Base-by-base conservation (phyloP, 2,113 vertebrate species). In the Cephalopholis sonnerati region DNA sequence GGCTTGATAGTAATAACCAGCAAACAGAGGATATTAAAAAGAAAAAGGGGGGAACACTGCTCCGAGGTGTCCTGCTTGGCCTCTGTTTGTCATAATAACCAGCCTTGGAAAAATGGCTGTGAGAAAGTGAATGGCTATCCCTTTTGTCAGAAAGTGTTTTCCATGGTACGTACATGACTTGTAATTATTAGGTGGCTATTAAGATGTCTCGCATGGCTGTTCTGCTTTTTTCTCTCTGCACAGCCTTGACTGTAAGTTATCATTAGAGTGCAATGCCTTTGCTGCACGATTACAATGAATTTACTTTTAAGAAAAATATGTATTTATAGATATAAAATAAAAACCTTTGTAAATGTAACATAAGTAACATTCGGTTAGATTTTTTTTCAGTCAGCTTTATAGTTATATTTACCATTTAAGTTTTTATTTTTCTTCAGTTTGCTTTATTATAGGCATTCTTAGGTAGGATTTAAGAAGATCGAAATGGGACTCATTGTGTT, bases 1-100 rank as follows among this genome's bases (percentile, higher is more conserved):
- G 87, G 80, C 69, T 78, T 67, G 59, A 77, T 55, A 84, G 67
- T 67, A 80, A 85, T 69, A 54, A 68, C 65, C 20, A 48, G 63
- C 50, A 74, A 76, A 80, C 62, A 44, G 39, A 32, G 74, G 11
- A 57, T 76, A 48, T 71, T n/a, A 63, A 63, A 76, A 58, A 66
- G 24, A 78, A 54, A 75, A 7, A 70, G 36, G 9, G 55, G n/a
- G 69, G 5, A 44, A 36, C 15, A 18, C 5, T 46, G n/a, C 24
- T 59, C 13, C 2, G 4, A 57, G 65, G 77, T 81, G 77, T 75
- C 22, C 69, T 69, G 20, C 16, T 46, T 61, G 46, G 55, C 74
- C 61, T 75, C 51, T n/a, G 44, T 27, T 24, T 50, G 61, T 50
- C 13, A 0, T 80, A 66, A 79, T 68, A 81, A 77, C 55, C 11